Evolutionary conservation across 2,113 vertebrate genomes (phyloP).

Genomic region (Xenopus borealis): DNA sequence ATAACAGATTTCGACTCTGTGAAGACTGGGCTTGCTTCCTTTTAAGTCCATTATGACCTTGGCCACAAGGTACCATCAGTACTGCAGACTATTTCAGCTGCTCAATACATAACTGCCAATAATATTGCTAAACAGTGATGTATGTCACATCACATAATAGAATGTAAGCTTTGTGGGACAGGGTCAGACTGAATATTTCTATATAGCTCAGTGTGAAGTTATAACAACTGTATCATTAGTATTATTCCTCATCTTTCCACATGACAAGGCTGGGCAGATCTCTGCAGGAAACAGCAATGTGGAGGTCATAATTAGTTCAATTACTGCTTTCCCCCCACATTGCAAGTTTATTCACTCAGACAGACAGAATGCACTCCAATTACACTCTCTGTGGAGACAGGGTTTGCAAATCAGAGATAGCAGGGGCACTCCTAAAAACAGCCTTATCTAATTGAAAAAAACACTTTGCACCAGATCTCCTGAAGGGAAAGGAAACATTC

Average conservation of each 20-base stretch:
- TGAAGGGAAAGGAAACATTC: neutral
- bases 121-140: no score
- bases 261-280: slow-evolving; percentile 15
- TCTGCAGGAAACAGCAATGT: slow-evolving; percentile 37
- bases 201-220: no score
- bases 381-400: slow-evolving; percentile 3
- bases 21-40: no score
- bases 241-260: slow-evolving; percentile 17
- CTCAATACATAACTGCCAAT: no score
- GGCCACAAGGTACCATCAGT: no score
- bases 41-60: no score
- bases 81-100: no score
- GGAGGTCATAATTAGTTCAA: slow-evolving; percentile 41
- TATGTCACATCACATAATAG: no score
- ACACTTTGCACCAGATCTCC: neutral
- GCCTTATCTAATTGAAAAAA: neutral
- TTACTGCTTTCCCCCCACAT: slow-evolving; percentile 36
- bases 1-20: no score
- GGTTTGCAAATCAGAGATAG: slow-evolving; percentile 1
- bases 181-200: no score
- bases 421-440: neutral
- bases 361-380: slow-evolving; percentile 3
- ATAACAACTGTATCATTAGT: no score
- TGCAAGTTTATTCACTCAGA: slow-evolving; percentile 31
- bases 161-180: no score